A percentile compares a stretch with the other conserved stretches of the same genome.
These are phyloP conservation scores for Crotophaga sulcirostris DNA, from an alignment of 2,113 vertebrate genomes.

Conservation along the genomic window DNA sequence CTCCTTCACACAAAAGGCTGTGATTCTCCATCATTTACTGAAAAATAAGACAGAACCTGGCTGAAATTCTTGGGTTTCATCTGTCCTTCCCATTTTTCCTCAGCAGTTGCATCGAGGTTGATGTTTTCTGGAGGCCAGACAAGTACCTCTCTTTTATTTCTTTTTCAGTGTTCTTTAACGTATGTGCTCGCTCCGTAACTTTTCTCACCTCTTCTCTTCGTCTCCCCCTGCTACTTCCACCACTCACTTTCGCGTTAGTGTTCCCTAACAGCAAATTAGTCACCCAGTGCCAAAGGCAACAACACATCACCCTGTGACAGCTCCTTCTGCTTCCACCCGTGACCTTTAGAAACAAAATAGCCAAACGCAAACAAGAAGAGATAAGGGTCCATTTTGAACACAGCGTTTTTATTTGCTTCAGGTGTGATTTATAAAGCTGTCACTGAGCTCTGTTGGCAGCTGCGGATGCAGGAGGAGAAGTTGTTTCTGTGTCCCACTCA, in stretches of 20 bases:
- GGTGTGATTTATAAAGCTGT: constrained; percentile 34
- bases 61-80: neutral
- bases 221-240: neutral
- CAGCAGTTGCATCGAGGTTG: neutral
- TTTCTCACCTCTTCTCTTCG: neutral
- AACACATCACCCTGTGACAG: neutral
- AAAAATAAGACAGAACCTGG: neutral
- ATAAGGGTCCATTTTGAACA: neutral
- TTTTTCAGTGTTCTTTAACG: neutral
- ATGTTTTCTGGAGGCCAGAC: neutral
- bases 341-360: constrained; percentile 46
- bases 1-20: neutral
- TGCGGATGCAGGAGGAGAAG: neutral
- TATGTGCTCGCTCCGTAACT: neutral
- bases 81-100: neutral
- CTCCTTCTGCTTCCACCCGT: constrained; percentile 23
- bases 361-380: neutral
- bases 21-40: neutral
- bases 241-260: neutral
- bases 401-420: constrained; percentile 11
- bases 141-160: no score
- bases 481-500: neutral
- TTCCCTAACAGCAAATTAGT: neutral
- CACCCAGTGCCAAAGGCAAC: neutral
- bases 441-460: neutral